Evolutionary conservation across 2,797 vertebrate genomes (phyloP), one percentile per base, ranked within the genome.

Genomic region (Microhierax caerulescens): DNA sequence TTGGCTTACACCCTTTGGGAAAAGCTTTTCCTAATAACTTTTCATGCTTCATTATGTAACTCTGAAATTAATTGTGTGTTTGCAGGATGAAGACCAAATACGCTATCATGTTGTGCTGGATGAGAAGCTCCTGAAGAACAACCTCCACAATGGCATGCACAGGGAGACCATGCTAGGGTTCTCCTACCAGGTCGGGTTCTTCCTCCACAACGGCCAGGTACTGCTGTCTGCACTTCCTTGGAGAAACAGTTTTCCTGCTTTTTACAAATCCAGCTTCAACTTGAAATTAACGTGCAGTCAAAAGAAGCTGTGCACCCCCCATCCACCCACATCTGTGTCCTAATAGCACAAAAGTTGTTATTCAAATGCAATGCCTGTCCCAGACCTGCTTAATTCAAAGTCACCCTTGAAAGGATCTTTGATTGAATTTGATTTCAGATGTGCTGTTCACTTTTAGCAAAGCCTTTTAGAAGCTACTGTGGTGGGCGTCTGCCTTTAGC

Each of bases 141-240:
- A 99, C 83, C 97, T 99, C 75, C 98, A 97, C 97, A 94, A 97
- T 0, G 99, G 99, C 75, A 98, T 99, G 94, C 99, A 99, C 97
- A 98, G 98, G 68, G 97, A 98, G 69, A 99, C 99, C 23, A 98
- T 99, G 99, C 98, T 99, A 4, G 99, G 99, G 1, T 98, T 98
- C 86, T 98, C 99, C 88, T 99, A 98, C 95, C 98, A 98, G 92
- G 93, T 99, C 7, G 97, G 98, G 39, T 98, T 99, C 98, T 99
- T 98, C 84, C 95, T 98, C 24, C 98, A 96, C 47, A 85, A 98
- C 2, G 96, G 92, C 60, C 98, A 99, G 98, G 99, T 99, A 96
- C 11, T 96, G 17, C 13, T 24, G 15, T 50, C 85, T 34, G 9
- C 15, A 8, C 19, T 59, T 86, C 60, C 36, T 65, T 25, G 43